Conservation (phyloP, 2,797 vertebrate species). For the Champsocephalus gunnari region DNA sequence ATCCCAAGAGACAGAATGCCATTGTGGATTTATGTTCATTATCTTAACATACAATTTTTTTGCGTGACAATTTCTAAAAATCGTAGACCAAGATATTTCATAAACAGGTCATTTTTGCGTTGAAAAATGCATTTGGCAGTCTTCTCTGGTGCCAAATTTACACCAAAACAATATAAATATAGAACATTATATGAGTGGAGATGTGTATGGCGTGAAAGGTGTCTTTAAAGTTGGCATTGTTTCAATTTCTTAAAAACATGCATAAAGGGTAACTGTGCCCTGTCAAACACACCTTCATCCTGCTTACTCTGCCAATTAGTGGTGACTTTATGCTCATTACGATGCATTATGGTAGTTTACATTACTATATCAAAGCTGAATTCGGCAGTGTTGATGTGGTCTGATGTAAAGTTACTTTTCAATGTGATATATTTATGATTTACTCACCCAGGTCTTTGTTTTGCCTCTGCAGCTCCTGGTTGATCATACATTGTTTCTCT, state of each 20-base stretch:
- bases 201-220: background rate
- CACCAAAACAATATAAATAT: background rate
- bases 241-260: background rate
- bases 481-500: slow-evolving; percentile 82
- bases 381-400: background rate
- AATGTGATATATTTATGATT: background rate
- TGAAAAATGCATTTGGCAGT: background rate
- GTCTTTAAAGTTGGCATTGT: background rate
- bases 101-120: background rate
- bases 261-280: background rate
- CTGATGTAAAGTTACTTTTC: background rate
- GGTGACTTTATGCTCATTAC: background rate
- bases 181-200: background rate
- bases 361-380: background rate
- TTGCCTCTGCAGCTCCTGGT: slow-evolving; percentile 78
- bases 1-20: background rate
- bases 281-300: background rate
- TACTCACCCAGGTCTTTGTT: slow-evolving; percentile 83
- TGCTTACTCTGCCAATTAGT: background rate
- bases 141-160: background rate
- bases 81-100: background rate
- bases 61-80: background rate
- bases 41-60: background rate
- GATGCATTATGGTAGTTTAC: background rate
- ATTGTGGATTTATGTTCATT: background rate